Percentiles rank a stretch among this genome's conserved stretches.
Evolutionary conservation across 2,113 vertebrate species (phyloP).

Genomic region (Danio rerio): DNA sequence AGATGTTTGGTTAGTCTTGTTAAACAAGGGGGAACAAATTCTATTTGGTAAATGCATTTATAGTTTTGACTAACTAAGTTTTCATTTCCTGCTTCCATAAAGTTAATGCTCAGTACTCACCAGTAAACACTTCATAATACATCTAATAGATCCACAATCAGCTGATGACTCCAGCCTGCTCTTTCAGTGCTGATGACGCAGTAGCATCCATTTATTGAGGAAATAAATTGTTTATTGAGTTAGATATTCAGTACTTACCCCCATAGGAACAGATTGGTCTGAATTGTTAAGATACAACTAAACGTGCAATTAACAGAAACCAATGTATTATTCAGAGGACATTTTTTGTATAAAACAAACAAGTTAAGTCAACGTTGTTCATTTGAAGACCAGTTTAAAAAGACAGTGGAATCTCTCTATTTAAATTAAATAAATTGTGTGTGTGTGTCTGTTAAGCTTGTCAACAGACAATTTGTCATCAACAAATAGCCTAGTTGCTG

Average conservation of each 20-base stretch:
- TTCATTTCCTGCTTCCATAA: not conserved
- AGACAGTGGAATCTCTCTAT: not conserved
- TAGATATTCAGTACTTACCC: not conserved
- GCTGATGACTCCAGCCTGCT: not conserved
- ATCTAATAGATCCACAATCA: slow-evolving; percentile 41
- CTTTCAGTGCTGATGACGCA: slow-evolving; percentile 39
- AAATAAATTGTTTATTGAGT: slow-evolving; percentile 12
- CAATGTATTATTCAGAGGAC: not conserved
- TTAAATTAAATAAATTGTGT: not conserved
- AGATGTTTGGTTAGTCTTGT: not conserved
- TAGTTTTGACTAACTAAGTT: not conserved
- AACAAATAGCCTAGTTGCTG: not conserved
- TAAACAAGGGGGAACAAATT: not conserved
- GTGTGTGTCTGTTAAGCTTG: not conserved
- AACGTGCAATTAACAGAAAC: not conserved
- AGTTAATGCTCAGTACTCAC: slow-evolving; percentile 24
- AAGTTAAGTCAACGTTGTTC: not conserved
- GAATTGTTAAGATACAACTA: not conserved
- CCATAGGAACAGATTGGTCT: not conserved
- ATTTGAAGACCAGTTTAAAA: not conserved
- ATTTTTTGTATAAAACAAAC: not conserved
- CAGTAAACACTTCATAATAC: slow-evolving; percentile 47
- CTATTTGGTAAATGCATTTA: not conserved
- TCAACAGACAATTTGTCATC: not conserved
- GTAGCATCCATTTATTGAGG: slow-evolving; percentile 22